phyloP scores from a whole-genome alignment of 2,797 vertebrate species.

The Pempheris klunzingeri region DNA sequence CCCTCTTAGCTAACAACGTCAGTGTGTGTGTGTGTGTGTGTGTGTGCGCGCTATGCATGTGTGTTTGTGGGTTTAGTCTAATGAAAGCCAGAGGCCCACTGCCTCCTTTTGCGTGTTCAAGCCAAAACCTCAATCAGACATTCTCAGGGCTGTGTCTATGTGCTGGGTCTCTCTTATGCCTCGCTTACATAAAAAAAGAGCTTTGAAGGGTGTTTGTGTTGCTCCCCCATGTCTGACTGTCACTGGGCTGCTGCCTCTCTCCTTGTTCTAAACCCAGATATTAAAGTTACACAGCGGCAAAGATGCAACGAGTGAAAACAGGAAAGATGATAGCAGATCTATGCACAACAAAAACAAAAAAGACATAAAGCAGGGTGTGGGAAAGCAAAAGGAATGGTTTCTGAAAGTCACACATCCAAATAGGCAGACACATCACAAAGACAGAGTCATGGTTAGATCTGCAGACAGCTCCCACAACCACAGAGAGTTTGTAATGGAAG shows the following conservation, averaged over 20 bases:
- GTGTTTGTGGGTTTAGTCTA: slow-evolving; percentile 66
- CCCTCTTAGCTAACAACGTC: slow-evolving; percentile 64
- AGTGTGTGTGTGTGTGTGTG: slow-evolving; percentile 37
- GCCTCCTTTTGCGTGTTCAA: slow-evolving; percentile 49
- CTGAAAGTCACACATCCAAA: slow-evolving; percentile 71
- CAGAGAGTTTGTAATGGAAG: slow-evolving; percentile 32
- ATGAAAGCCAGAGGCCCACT: slow-evolving; percentile 68
- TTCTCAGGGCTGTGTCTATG: slow-evolving; percentile 55
- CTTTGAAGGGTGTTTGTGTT: slow-evolving; percentile 79
- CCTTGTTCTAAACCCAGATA: slow-evolving; percentile 75
- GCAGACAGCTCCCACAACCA: slow-evolving; percentile 42
- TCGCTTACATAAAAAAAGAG: slow-evolving; percentile 60
- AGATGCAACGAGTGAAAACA: slow-evolving; percentile 56
- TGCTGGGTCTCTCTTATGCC: slow-evolving; percentile 61
- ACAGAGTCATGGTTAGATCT: slow-evolving; percentile 55
- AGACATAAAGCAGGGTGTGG: slow-evolving; percentile 37
- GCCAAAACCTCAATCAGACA: slow-evolving; percentile 64
- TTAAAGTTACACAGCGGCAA: slow-evolving; percentile 70
- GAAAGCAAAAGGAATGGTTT: slow-evolving; percentile 65
- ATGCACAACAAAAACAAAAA: slow-evolving; percentile 19
- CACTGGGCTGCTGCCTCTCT: slow-evolving; percentile 65
- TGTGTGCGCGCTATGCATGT: slow-evolving; percentile 8
- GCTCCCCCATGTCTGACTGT: slow-evolving; percentile 73
- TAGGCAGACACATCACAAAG: slow-evolving; percentile 59
- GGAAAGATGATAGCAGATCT: slow-evolving; percentile 59